Base-by-base conservation (phyloP, 2,113 vertebrate species). In the Tachysurus fulvidraco region DNA sequence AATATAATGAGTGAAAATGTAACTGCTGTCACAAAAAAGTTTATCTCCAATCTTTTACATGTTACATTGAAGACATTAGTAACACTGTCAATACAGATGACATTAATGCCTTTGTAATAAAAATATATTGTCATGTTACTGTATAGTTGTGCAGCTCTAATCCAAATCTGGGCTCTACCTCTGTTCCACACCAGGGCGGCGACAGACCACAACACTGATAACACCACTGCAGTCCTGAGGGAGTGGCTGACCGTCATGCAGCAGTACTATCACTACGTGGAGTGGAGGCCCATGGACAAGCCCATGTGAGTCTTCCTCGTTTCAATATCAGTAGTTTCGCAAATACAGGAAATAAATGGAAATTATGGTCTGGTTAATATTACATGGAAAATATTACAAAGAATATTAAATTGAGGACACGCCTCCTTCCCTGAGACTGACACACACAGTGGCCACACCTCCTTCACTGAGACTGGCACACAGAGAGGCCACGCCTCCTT, bases 151-250 rank as follows among this genome's bases (percentile, higher is more conserved):
- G 4, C 14, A 16, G 54, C 54, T 55, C 54, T 57, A 57, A 19
- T 19, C 55, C 5, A 17, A 57, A 57, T 19, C 55, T 36, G 3
- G 14, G 55, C 25, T 28, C 1, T 83, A 52, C 44, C 81, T 50
- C 11, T 65, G 1, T 83, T 65, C 10, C 59, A 28, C 81, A 65
- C 81, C 60, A 99, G 98, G 98, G 97, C 94, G 0, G 97, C 96
- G 10, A 98, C 98, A 0, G 98, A 99, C 88, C 98, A 99, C 94
- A 99, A 99, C 71, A 77, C 14, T 0, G 98, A 99, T 92, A 97
- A 96, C 91, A 98, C 96, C 0, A 97, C 95, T 0, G 95, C 93
- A 9, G 91, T 99, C 67, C 95, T 99, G 87, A 95, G 83, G 85
- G 97, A 97, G 88, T 99, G 98, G 98, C 95, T 99, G 30, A 95